Base-by-base conservation (phyloP, 2,113 vertebrate species). In the Lepus americanus region DNA sequence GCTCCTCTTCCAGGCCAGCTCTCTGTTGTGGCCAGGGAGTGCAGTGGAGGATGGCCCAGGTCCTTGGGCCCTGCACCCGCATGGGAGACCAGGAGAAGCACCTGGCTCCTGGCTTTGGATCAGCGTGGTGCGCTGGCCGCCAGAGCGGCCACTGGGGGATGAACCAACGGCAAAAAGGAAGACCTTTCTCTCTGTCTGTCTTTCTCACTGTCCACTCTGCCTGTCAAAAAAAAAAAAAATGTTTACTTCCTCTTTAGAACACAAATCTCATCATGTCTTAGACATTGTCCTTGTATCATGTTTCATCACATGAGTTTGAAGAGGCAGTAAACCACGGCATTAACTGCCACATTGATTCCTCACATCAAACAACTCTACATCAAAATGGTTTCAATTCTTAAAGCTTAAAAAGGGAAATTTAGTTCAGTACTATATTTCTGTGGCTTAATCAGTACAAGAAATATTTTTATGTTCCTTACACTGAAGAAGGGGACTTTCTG, bases 391-490 rank as follows among this genome's bases (percentile, higher is more conserved):
- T 77, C 76, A 27, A 61, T 72, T 49, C 33, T 93, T 51, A 33
- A 78, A 90, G 78, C 49, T 67, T 49, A 72, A 78, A 67, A 8
- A 66, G 44, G 80, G 61, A 87, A 91, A 90, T 79, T 36, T 55
- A 55, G 12, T 72, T 1, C 2, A 19, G 2, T 22, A 1, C 51
- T 64, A 27, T 61, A 44, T 33, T 89, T 76, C 49, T 69, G 6
- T 92, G 31, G 14, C 23, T 92, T 93, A 73, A 91, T 66, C 20
- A 93, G 36, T 74, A 39, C 20, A 33, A 63, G 29, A 89, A 89
- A 51, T 84, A 67, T 14, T 72, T 39, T 81, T 14, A 67, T 72
- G 3, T 29, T 72, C 20, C 12, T 31, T 59, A 31, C 12, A 49
- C 76, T 93, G 27, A 67, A 64, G 63, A 67, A 67, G 7, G 16